Base-by-base conservation (phyloP, 37 sponge, comb jelly and placozoan genomes). In the Spongilla lacustris region DNA sequence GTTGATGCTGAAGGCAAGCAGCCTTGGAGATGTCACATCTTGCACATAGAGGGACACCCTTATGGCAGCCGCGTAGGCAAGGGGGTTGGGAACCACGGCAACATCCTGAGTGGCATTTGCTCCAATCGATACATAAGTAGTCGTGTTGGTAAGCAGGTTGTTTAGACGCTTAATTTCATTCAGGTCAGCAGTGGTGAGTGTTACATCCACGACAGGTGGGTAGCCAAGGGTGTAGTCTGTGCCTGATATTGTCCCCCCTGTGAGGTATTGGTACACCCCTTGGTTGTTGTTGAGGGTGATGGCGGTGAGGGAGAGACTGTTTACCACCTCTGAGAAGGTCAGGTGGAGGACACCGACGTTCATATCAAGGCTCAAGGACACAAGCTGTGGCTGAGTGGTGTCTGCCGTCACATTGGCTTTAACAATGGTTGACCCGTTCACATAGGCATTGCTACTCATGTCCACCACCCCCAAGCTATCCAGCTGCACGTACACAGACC, bases 291-390 rank as follows among this genome's bases (percentile, higher is more conserved):
- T 83, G 22, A 96, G 68, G 29, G 83, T 82, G 69, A 96, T 85
- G 17, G 68, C 67, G 8, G 86, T 74, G 10, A 96, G 19, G 67
- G 88, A 79, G 22, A 96, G 77, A 25, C 89, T 83, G 69, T 96
- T 91, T 25, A 96, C 71, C 19, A 83, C 89, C 74, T 96, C 96
- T 58, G 87, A 76, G 78, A 96, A 96, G 3, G 94, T 91, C 30
- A 96, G 78, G 28, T 81, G 76, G 24, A 96, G 81, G 30, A 81
- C 78, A 9, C 84, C 87, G 0, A 68, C 36, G 46, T 93, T 71
- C 34, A 96, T 23, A 41, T 96, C 94, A 2, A 96, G 81, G 73
- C 77, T 71, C 58, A 92, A 96, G 34, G 29, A 36, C 8, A 21
- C 70, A 13, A 96, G 21, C 0, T 14, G 24, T 0, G 96, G 96